Base-by-base conservation (phyloP, 2,113 vertebrate species). In the Gopherus flavomarginatus region DNA sequence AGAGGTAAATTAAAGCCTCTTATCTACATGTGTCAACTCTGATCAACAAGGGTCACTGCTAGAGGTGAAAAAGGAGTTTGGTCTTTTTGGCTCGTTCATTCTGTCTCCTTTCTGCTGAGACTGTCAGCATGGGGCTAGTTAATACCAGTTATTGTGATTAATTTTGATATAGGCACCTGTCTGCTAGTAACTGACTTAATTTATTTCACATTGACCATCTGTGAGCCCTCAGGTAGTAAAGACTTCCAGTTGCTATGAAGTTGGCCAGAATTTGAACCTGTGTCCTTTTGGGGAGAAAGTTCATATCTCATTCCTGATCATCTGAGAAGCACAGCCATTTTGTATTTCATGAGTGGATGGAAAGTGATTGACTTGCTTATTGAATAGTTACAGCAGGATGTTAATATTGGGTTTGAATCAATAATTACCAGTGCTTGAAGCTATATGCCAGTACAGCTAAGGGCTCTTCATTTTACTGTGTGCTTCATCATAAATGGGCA, bases 181-280 rank as follows among this genome's bases (percentile, higher is more conserved):
- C 83, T 90, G 47, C 13, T 86, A 5, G 35, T 2, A 0, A 6
- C 87, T 93, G n/a, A 0, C 24, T 2, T 0, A 0, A 24, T 44
- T 86, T 81, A 14, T 3, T 92, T 53, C 62, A 19, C 14, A 0
- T 81, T 8, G 0, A 3, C 6, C 11, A 3, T 57, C 57, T 89
- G 0, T 75, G 82, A 69, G 1, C 75, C 56, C 65, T 92, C 90
- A 38, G 65, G 35, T 69, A n/a, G 62, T 93, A 38, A 13, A 82
- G 83, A 2, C 1, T 44, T 44, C 24, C 0, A 27, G 12, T 3
- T 52, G 59, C 19, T 72, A 16, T 14, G 11, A 54, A 11, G 6
- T 52, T 22, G 1, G 78, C 5, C 50, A 81, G 88, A 5, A 1
- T 53, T 83, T 57, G 42, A 44, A 13, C 12, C 22, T 27, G 38